phyloP scores from a whole-genome alignment of 2,888 invertebrate genomes.

The Ophonus ardosiacus region DNA sequence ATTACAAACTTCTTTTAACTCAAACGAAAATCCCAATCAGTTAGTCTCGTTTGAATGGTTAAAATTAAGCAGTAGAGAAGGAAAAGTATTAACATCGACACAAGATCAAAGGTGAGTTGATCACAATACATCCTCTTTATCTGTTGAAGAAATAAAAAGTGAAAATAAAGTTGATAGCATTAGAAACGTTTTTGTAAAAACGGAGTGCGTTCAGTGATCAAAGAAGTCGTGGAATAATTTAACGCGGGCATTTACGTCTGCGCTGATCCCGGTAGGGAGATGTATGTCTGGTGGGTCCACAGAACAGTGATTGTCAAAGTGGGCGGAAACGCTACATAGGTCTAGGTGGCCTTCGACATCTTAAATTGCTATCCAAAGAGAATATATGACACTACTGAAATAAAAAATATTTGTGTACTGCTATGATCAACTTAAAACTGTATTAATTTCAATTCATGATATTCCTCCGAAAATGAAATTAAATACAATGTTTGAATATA shows the following conservation, averaged over 20 bases:
- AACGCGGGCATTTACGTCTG: constrained; percentile 20
- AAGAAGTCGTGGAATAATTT: constrained; percentile 27
- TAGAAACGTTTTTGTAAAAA: constrained; percentile 7
- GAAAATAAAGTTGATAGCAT: neutral
- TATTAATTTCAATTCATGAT: too few species aligned
- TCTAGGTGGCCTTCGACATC: neutral
- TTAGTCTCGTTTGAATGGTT: neutral
- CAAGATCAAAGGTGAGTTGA: neutral
- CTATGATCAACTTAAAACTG: too few species aligned
- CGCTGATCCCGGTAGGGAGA: neutral
- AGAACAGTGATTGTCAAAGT: neutral
- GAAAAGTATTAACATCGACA: neutral
- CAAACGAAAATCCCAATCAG: neutral
- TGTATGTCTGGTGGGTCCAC: neutral
- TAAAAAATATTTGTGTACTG: too few species aligned
- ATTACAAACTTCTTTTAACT: neutral
- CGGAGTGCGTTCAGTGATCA: constrained; percentile 1
- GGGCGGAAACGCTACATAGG: neutral
- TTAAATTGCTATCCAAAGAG: too few species aligned
- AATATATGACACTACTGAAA: too few species aligned
- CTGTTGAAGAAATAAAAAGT: neutral
- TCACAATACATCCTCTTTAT: neutral
- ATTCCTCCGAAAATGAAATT: too few species aligned
- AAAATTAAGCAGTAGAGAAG: neutral
- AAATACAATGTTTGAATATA: too few species aligned